A percentile compares a stretch with the other conserved stretches of the same genome.
These are phyloP conservation scores for Diplodus puntazzo DNA, from an alignment of 2,797 vertebrate genomes.

Conservation along the genomic window DNA sequence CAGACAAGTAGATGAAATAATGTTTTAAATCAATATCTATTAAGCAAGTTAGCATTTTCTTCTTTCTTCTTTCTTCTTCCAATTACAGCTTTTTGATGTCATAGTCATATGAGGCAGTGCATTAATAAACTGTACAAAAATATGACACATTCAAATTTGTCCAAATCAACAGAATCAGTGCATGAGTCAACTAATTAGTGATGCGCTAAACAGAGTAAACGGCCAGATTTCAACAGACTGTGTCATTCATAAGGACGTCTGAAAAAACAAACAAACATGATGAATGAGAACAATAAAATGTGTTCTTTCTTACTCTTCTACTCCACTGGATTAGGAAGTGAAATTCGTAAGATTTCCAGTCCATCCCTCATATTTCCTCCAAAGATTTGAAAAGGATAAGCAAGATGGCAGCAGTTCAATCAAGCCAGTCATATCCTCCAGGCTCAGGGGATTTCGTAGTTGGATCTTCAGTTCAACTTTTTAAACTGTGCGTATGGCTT, in stretches of 20 bases:
- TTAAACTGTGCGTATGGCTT: conserved; percentile 34
- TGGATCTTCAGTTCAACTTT: conserved; percentile 44
- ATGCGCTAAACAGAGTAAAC: not conserved
- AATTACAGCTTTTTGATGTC: not conserved
- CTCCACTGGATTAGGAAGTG: conserved; percentile 19
- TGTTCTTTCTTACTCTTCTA: not conserved
- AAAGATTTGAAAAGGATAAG: conserved; percentile 59
- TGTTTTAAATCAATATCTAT: not conserved
- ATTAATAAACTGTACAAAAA: not conserved
- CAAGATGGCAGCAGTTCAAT: conserved; percentile 53
- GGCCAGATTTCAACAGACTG: not conserved
- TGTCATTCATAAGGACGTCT: not conserved
- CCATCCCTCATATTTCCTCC: conserved; percentile 53
- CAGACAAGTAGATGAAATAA: not conserved
- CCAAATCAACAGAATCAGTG: not conserved
- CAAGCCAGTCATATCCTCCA: conserved; percentile 37
- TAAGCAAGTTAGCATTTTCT: not conserved
- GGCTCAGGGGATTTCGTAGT: conserved; percentile 50
- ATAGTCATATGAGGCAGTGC: not conserved
- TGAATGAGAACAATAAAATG: conserved; percentile 7
- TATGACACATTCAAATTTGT: not conserved
- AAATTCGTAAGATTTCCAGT: conserved; percentile 50
- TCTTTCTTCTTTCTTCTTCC: not conserved
- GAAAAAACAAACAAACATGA: not conserved
- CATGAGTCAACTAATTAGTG: not conserved